These are phyloP conservation scores for Epinotia ramella DNA, from an alignment of 2,888 invertebrate genomes.

Conservation along the genomic window DNA sequence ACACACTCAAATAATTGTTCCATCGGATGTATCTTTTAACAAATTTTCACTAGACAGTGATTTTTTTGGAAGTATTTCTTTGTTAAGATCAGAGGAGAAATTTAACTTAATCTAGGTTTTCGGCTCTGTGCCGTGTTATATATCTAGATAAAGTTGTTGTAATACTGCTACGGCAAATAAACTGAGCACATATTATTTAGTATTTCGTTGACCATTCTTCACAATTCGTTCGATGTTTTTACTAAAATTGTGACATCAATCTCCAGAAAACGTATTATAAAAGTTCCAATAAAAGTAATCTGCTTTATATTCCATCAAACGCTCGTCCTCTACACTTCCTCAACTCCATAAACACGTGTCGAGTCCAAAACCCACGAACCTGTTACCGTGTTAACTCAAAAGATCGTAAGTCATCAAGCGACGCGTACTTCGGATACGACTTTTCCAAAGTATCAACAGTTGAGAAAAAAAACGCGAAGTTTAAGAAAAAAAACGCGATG, in stretches of 20 bases:
- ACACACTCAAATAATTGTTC: too few species aligned
- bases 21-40: too few species aligned
- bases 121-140: too few species aligned
- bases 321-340: slow-evolving; percentile 10
- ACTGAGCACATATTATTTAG: too few species aligned
- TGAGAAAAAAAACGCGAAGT: slow-evolving; percentile 52
- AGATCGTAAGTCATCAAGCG: neutral
- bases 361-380: slow-evolving; percentile 44
- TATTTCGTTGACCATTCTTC: too few species aligned
- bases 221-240: too few species aligned
- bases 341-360: slow-evolving; percentile 22
- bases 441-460: neutral
- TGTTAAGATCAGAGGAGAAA: too few species aligned
- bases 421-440: neutral
- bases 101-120: too few species aligned
- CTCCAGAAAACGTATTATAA: neutral
- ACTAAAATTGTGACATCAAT: neutral
- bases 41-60: too few species aligned
- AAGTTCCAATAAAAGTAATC: neutral
- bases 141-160: too few species aligned
- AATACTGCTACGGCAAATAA: too few species aligned
- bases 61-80: too few species aligned
- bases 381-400: slow-evolving; percentile 16
- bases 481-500: slow-evolving; percentile 53
- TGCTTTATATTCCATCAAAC: neutral